phyloP scores from a whole-genome alignment of 2,888 invertebrate species.

The Torymus auratus region DNA sequence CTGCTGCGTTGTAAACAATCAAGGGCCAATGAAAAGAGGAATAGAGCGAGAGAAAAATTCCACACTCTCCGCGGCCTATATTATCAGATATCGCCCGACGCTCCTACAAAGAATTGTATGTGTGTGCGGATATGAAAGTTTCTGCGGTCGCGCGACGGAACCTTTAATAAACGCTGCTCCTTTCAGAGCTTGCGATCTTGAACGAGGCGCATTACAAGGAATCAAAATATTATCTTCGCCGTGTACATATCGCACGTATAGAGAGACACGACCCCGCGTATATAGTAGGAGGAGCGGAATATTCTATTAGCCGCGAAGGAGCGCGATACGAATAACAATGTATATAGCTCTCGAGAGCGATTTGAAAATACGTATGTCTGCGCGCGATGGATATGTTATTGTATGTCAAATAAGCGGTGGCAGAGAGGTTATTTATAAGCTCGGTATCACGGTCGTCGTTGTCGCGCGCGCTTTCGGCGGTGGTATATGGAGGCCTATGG shows the following conservation, averaged over 20 bases:
- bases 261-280: too few species aligned
- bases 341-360: neutral
- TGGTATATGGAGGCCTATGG: too few species aligned
- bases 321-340: conserved; percentile 30
- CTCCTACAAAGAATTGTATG: conserved; percentile 1
- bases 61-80: too few species aligned
- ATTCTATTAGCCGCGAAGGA: conserved; percentile 24
- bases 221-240: conserved; percentile 31
- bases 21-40: conserved; percentile 1
- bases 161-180: conserved; percentile 28
- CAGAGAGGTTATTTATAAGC: neutral
- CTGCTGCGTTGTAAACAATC: conserved; percentile 8
- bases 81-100: too few species aligned
- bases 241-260: conserved; percentile 14
- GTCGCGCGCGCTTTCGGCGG: too few species aligned
- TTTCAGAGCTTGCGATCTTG: neutral
- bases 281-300: conserved; percentile 11
- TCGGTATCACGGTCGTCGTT: too few species aligned
- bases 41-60: neutral
- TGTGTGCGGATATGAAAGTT: conserved; percentile 27
- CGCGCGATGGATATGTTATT: conserved; percentile 6
- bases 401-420: conserved; percentile 25
- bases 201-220: neutral
- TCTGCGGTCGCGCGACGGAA: conserved; percentile 1
- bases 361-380: neutral